Base-by-base conservation (phyloP, 2,797 vertebrate genomes). In the Hypotaenidia philippensis region DNA sequence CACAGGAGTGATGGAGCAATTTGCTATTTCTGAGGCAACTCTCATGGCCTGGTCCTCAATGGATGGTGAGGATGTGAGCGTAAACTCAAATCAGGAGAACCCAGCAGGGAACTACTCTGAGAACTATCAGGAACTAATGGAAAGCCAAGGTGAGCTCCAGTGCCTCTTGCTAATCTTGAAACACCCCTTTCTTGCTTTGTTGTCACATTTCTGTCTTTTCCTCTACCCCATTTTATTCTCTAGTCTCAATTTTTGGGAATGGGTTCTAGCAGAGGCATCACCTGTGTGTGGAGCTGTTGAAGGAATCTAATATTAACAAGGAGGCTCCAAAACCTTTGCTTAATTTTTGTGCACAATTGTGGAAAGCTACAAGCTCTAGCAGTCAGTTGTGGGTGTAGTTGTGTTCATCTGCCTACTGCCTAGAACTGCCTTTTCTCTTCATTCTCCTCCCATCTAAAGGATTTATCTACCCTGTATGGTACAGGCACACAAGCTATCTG, bases 21-120 rank as follows among this genome's bases (percentile, higher is more conserved):
- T 99, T 96, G 99, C 99, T 1, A 99, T 99, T 97, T 99, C 99
- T 4, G 98, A 99, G 97, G 99, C 99, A 11, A 99, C 99, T 5
- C 98, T 99, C 50, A 90, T 99, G 98, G 99, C 99, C 65, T 99
- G 99, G 99, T 98, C 99, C 32, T 99, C 99, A 69, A 99, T 99
- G 99, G 99, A 99, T 60, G 99, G 99, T 21, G 99, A 99, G 94
- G 99, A 99, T 87, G 97, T 99, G 79, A 98, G 99, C 80, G 99
- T 99, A 23, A 99, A 99, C 55, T 99, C 99, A 13, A 99, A 99
- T 96, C 99, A 99, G 97, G 99, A 99, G 95, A 99, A 99, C 9
- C 95, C 99, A 94, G 98, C 98, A 83, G 97, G 98, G 92, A 98
- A 98, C 94, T 98, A 98, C 79, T 99, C 99, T 15, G 99, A 99